phyloP scores from a whole-genome alignment of 2,113 vertebrate species.

The Leucoraja erinaceus region DNA sequence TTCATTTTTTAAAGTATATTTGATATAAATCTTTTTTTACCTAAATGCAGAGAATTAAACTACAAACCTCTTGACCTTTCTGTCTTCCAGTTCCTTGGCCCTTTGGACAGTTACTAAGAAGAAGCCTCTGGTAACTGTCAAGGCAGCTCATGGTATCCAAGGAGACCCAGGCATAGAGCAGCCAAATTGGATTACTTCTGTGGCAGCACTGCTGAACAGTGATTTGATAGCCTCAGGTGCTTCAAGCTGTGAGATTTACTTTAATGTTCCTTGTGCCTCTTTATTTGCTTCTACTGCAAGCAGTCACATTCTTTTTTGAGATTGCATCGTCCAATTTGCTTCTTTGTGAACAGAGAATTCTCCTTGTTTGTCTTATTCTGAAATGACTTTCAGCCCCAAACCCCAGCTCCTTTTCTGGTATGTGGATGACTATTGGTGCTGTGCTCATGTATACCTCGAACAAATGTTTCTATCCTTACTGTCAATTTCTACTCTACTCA shows the following conservation, averaged over 20 bases:
- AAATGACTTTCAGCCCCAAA: no score
- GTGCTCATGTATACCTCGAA: no score
- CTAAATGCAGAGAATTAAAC: not conserved
- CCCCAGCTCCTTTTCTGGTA: no score
- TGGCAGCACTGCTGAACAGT: constrained; percentile 75
- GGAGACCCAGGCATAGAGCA: constrained; percentile 66
- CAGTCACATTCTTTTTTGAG: not conserved
- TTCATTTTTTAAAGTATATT: not conserved
- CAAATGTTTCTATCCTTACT: no score
- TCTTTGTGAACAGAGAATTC: not conserved
- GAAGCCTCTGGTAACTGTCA: constrained; percentile 73
- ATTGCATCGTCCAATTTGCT: not conserved
- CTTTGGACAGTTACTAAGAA: constrained; percentile 90
- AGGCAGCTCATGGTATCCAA: constrained; percentile 68
- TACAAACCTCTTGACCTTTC: not conserved
- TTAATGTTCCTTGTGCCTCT: not conserved
- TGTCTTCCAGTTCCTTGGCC: constrained; percentile 65
- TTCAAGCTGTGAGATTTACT: constrained; percentile 43
- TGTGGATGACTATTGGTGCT: no score
- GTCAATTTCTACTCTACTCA: no score
- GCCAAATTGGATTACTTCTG: constrained; percentile 73
- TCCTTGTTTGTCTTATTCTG: no score
- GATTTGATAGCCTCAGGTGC: constrained; percentile 81
- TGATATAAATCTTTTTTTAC: not conserved
- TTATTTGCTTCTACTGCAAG: not conserved